Percentiles rank a stretch among this genome's conserved stretches.
Evolutionary conservation across 1,140 invertebrate species (phyloP).

Genomic region (Vanessa atalanta): DNA sequence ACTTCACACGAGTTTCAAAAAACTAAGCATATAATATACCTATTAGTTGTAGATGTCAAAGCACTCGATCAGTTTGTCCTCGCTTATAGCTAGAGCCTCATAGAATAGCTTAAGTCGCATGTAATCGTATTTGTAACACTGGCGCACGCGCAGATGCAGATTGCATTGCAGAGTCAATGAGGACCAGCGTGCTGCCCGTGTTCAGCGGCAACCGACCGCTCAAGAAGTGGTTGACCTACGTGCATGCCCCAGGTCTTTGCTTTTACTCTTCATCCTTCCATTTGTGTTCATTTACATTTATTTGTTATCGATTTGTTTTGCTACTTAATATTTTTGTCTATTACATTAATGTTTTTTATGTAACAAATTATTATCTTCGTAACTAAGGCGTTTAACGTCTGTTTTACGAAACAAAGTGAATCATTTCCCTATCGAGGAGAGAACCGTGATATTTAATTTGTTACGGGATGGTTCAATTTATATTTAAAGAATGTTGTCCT

Average conservation of each 20-base stretch:
- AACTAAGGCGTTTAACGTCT: too few species aligned
- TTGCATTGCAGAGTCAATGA: constrained; percentile 72
- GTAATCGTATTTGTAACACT: constrained; percentile 13
- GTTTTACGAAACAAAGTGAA: too few species aligned
- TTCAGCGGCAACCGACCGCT: constrained; percentile 61
- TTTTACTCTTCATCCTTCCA: constrained; percentile 57
- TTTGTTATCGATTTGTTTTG: not conserved
- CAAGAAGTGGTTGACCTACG: constrained; percentile 79
- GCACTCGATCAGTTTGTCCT: not conserved
- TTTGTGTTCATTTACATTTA: constrained; percentile 23
- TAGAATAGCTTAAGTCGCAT: constrained; percentile 8
- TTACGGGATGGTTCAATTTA: not conserved
- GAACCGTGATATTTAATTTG: too few species aligned
- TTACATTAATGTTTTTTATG: not conserved
- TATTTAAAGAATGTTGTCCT: constrained; percentile 17
- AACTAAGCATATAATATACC: too few species aligned
- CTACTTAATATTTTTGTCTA: not conserved
- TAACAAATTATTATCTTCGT: too few species aligned
- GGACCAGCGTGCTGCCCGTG: constrained; percentile 63
- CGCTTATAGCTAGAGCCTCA: not conserved
- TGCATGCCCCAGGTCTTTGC: constrained; percentile 77
- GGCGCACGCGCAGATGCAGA: constrained; percentile 9
- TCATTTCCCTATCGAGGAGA: too few species aligned
- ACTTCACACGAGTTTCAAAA: too few species aligned
- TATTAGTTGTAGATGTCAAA: not conserved